Evolutionary conservation across 2,797 vertebrate genomes (phyloP).

Genomic region (Coreius guichenoti): DNA sequence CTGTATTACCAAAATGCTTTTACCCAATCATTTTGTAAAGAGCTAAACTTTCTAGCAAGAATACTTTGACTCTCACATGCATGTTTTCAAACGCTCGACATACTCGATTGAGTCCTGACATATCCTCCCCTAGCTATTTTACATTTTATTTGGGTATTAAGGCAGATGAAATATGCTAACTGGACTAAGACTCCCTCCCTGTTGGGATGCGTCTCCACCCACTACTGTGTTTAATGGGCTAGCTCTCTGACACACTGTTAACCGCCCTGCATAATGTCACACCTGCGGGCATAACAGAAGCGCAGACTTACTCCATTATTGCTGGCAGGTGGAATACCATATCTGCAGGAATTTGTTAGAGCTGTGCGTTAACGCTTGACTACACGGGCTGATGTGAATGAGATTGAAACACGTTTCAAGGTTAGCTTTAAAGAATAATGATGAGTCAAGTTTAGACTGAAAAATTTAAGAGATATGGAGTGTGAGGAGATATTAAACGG

Average conservation of each 20-base stretch:
- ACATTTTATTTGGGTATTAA: slow-evolving; percentile 30
- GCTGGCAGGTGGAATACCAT: slow-evolving; percentile 19
- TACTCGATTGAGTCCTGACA: background rate
- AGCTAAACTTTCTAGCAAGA: background rate
- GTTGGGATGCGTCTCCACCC: slow-evolving; percentile 19
- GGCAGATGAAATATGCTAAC: slow-evolving; percentile 36
- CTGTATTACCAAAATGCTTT: background rate
- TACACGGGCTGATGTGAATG: slow-evolving; percentile 21
- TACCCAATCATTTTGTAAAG: background rate
- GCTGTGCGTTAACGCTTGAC: slow-evolving; percentile 7
- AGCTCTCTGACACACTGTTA: slow-evolving; percentile 41
- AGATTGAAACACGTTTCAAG: slow-evolving; percentile 32
- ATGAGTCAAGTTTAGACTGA: slow-evolving; percentile 39
- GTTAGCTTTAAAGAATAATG: slow-evolving; percentile 43
- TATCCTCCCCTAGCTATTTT: slow-evolving; percentile 24
- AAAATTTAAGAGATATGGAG: slow-evolving; percentile 24
- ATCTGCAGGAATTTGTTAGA: slow-evolving; percentile 34
- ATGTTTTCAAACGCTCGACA: background rate
- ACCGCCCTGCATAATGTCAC: slow-evolving; percentile 38
- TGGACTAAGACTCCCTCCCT: slow-evolving; percentile 33
- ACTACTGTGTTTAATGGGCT: slow-evolving; percentile 43
- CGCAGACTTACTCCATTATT: slow-evolving; percentile 19
- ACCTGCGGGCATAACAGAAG: slow-evolving; percentile 56
- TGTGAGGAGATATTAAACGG: slow-evolving; percentile 7
- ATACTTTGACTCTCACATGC: background rate